Evolutionary conservation across 2,888 invertebrate genomes (phyloP).

Genomic region (Lucinisca nassula): DNA sequence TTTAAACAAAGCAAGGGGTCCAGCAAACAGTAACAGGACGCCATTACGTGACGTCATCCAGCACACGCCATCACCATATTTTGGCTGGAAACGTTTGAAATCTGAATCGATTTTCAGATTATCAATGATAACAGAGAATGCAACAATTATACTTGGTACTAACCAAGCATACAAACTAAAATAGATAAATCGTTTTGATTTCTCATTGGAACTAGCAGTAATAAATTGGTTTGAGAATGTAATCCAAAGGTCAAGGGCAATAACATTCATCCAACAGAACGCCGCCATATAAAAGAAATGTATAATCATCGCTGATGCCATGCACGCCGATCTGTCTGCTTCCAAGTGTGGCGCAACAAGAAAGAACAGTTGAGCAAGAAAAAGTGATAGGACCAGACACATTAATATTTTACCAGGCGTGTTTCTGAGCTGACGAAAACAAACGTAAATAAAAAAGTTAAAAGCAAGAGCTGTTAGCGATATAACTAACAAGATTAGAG

Average conservation of each 20-base stretch:
- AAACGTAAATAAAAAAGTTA: slow-evolving; percentile 88
- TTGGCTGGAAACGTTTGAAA: slow-evolving; percentile 85
- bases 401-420: slow-evolving; percentile 89
- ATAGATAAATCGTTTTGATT: slow-evolving; percentile 67
- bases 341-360: slow-evolving; percentile 87
- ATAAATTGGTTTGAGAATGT: slow-evolving; percentile 85
- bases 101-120: slow-evolving; percentile 84
- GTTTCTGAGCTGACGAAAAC: slow-evolving; percentile 89
- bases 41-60: slow-evolving; percentile 90
- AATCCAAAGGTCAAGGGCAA: slow-evolving; percentile 90
- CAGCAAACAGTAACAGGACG: slow-evolving; percentile 89
- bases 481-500: slow-evolving; percentile 91
- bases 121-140: slow-evolving; percentile 88
- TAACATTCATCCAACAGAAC: slow-evolving; percentile 90
- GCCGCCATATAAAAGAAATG: slow-evolving; percentile 89
- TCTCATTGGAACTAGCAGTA: slow-evolving; percentile 56
- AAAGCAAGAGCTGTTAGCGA: slow-evolving; percentile 89
- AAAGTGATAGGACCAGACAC: slow-evolving; percentile 89
- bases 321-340: slow-evolving; percentile 32
- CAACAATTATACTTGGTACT: slow-evolving; percentile 84
- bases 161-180: slow-evolving; percentile 88
- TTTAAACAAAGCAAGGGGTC: slow-evolving; percentile 89
- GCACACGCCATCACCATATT: slow-evolving; percentile 89
- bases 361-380: slow-evolving; percentile 89
- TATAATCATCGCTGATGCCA: slow-evolving; percentile 87